A percentile compares a stretch with the other conserved stretches of the same genome.
Conservation (phyloP, 1,140 invertebrate genomes). For the Gryon sp. region DNA sequence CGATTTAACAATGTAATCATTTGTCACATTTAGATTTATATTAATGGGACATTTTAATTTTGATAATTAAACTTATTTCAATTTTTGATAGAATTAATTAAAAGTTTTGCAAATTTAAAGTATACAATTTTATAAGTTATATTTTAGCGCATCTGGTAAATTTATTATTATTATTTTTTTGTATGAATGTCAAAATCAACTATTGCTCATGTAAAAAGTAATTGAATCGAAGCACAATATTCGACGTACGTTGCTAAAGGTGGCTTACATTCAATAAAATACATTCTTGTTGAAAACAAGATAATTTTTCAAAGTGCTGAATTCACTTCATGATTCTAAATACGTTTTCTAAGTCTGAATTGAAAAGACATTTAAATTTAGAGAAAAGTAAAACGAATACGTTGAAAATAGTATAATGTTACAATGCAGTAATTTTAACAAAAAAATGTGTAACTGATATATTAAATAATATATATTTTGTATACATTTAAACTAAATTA, state of each 20-base stretch:
- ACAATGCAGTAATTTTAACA: too few species aligned
- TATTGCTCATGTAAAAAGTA: constrained; percentile 20
- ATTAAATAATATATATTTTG: too few species aligned
- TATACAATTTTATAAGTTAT: too few species aligned
- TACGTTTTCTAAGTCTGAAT: constrained; percentile 5
- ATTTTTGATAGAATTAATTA: too few species aligned
- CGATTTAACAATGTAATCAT: constrained; percentile 20
- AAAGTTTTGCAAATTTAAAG: too few species aligned
- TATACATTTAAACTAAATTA: too few species aligned
- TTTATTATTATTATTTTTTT: neutral
- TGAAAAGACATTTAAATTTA: constrained; percentile 12
- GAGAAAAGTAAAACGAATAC: constrained; percentile 1
- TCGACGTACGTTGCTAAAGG: constrained; percentile 34
- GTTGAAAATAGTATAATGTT: too few species aligned
- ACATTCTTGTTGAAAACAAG: neutral
- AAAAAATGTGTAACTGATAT: too few species aligned
- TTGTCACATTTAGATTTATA: constrained; percentile 25
- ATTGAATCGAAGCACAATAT: constrained; percentile 25
- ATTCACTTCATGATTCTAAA: constrained; percentile 6
- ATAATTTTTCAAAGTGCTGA: constrained; percentile 9
- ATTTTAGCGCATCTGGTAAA: too few species aligned
- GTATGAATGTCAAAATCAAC: constrained; percentile 5
- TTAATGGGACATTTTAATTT: constrained; percentile 10
- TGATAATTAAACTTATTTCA: neutral
- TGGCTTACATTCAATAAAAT: constrained; percentile 28